phyloP scores from a whole-genome alignment of 2,888 invertebrate species.

The Beris morrisii region DNA sequence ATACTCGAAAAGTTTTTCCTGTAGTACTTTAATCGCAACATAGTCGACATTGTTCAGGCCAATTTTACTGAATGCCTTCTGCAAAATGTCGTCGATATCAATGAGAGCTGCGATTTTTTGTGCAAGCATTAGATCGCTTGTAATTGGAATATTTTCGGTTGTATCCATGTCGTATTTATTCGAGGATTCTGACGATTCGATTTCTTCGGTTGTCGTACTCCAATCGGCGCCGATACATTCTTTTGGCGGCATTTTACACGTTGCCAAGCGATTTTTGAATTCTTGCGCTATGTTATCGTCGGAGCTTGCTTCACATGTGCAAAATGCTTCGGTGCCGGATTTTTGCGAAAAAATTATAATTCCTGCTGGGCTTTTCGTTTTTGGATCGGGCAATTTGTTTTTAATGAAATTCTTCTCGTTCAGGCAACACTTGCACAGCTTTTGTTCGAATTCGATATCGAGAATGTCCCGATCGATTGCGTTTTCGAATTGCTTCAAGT shows the following conservation, averaged over 20 bases:
- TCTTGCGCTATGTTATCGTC: constrained; percentile 2
- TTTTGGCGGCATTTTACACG: neutral
- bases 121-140: constrained; percentile 10
- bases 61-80: constrained; percentile 6
- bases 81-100: constrained; percentile 16
- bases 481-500: neutral
- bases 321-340: constrained; percentile 3
- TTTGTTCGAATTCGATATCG: constrained; percentile 9
- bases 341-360: constrained; percentile 4
- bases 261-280: neutral
- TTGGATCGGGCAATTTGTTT: neutral
- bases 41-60: neutral
- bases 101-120: constrained; percentile 8
- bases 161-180: neutral
- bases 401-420: neutral
- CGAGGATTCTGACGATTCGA: neutral
- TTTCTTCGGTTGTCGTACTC: neutral
- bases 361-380: neutral
- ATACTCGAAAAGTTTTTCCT: constrained; percentile 1
- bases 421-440: constrained; percentile 4
- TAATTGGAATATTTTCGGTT: constrained; percentile 1
- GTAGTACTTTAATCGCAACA: neutral
- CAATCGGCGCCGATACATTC: neutral
- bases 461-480: constrained; percentile 1
- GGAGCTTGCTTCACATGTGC: constrained; percentile 8